Evolutionary conservation across 2,797 vertebrate species (phyloP), one percentile per base, ranked within the genome.

Genomic region (Rhabdophis nuchalis): DNA sequence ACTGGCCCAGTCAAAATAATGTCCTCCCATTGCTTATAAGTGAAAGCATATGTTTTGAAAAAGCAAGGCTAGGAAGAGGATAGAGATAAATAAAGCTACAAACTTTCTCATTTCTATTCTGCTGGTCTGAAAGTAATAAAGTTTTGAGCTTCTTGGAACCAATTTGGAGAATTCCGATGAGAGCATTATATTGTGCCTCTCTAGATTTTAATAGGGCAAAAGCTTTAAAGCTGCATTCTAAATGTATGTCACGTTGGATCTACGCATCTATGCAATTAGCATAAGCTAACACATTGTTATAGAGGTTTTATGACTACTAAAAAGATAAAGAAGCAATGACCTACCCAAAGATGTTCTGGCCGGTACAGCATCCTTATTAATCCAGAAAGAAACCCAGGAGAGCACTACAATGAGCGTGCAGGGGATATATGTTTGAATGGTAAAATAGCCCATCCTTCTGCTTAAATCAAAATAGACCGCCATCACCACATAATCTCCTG

Each of bases 341-440:
- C 97, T 97, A 99, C 99, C 99, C 96, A 99, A 96, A 57, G 99
- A 99, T n/a, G 99, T 99, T 96, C 99, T 98, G 89, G 99, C 99
- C 93, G 99, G 99, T 27, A 99, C 99, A 0, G 99, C 99, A 94
- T 99, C 99, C 96, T 99, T 99, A 96, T 99, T 99, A 97, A 99
- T 99, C 99, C 99, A 99, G 96, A 99, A 99, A 25, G 99, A 99
- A 56, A 99, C 99, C 99, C 99, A 99, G 85, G 99, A 99, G 14
- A 99, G 96, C 64, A 99, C 99, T 6, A 99, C 99, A 8, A 99
- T 99, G 60, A 99, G 98, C 2, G 99, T 99, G 97, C 99, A 99
- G 72, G 99, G 99, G 93, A 99, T 99, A 94, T 99, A 99, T 50
- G 99, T 99, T 97, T 99, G 99, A 96, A 99, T 99, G 93, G 99